A percentile compares a stretch with the other conserved stretches of the same genome.
These are phyloP conservation scores for Temnothorax nylanderi DNA, from an alignment of 1,140 invertebrate genomes.

Conservation along the genomic window DNA sequence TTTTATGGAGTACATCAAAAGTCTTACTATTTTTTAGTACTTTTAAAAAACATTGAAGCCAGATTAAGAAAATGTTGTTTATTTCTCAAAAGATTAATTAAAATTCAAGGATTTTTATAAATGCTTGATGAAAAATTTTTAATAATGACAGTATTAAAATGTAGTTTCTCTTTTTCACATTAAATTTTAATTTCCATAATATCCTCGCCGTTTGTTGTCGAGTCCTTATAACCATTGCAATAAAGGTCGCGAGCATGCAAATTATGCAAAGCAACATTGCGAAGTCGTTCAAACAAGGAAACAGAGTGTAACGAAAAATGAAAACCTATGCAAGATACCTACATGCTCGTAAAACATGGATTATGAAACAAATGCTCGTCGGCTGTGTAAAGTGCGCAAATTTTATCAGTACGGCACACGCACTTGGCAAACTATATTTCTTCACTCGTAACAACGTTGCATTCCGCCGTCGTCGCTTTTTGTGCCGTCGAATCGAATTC, in stretches of 20 bases:
- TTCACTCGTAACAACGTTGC: constrained; percentile 17
- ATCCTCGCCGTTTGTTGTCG: neutral
- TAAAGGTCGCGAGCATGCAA: neutral
- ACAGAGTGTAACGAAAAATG: constrained; percentile 35
- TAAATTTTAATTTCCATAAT: neutral
- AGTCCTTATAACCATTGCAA: neutral
- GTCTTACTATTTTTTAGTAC: neutral
- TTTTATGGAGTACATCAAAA: neutral
- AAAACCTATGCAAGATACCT: constrained; percentile 6
- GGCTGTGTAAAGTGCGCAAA: neutral
- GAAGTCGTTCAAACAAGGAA: neutral
- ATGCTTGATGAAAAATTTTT: neutral
- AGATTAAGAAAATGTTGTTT: neutral
- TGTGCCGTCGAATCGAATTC: constrained; percentile 70
- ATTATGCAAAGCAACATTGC: constrained; percentile 1
- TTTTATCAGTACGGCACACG: neutral
- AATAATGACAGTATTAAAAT: neutral
- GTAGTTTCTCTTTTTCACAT: neutral
- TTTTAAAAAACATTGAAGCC: neutral
- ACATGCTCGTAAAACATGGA: constrained; percentile 12
- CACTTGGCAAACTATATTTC: neutral
- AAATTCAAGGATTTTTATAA: neutral
- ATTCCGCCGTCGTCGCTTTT: constrained; percentile 39
- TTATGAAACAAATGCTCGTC: constrained; percentile 34
- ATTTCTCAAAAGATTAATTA: neutral